phyloP scores from a whole-genome alignment of 2,113 vertebrate species.

The Scomber japonicus region DNA sequence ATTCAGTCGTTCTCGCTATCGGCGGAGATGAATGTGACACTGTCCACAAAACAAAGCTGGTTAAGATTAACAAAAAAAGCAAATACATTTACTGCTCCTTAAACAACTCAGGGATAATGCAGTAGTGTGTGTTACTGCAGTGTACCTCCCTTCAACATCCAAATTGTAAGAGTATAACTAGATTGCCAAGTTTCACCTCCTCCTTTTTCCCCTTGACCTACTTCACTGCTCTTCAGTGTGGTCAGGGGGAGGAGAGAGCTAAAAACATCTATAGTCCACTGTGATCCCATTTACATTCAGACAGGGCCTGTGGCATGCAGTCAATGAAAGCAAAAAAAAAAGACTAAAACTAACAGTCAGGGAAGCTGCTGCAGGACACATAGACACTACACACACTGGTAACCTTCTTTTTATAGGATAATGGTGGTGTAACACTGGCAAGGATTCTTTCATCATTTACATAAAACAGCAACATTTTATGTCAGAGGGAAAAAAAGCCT shows the following conservation, averaged over 20 bases:
- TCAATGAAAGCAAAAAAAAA: neutral
- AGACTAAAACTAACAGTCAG: neutral
- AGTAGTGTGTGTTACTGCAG: neutral
- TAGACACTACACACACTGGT: too few species aligned
- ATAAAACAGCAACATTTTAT: neutral
- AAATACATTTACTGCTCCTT: too few species aligned
- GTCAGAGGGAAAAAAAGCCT: neutral
- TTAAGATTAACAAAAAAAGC: neutral
- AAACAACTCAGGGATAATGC: neutral
- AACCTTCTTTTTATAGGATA: neutral
- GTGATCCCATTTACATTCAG: constrained; percentile 37
- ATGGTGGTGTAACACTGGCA: too few species aligned
- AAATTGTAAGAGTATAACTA: constrained; percentile 27
- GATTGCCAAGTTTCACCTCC: constrained; percentile 42
- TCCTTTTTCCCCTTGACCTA: constrained; percentile 58
- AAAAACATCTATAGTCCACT: constrained; percentile 39
- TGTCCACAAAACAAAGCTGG: neutral
- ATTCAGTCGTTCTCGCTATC: neutral
- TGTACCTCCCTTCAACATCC: neutral
- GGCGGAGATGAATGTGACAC: neutral
- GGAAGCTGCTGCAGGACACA: neutral
- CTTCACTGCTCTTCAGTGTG: constrained; percentile 46
- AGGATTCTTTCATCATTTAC: constrained; percentile 14
- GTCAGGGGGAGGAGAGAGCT: constrained; percentile 24
- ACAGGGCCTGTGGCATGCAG: neutral